Percentiles rank a stretch among this genome's conserved stretches.
Conservation (phyloP, 2,888 invertebrate genomes). For the Andrena bucephala region DNA sequence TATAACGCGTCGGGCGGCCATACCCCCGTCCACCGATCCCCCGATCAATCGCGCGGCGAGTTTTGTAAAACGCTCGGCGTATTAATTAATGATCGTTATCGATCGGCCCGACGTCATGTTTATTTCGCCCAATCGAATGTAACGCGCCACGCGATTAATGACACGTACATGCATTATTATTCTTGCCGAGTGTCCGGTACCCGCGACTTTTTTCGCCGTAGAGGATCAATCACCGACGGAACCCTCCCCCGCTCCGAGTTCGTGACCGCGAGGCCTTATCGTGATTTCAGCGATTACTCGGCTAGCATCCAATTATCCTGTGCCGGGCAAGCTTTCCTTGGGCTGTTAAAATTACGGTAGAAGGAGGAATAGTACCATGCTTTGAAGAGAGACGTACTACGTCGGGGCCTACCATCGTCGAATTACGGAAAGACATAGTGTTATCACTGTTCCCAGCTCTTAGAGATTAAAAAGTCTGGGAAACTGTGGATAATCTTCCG, state of each 20-base stretch:
- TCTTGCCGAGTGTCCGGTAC: background rate
- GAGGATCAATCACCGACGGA: background rate
- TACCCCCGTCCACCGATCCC: background rate
- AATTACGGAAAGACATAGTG: no score
- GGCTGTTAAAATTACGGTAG: background rate
- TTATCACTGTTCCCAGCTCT: no score
- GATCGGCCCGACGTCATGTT: conserved; percentile 9
- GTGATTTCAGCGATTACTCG: background rate
- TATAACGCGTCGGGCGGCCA: conserved; percentile 22
- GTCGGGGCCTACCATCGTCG: no score
- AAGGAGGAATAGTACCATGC: no score
- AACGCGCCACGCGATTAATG: conserved; percentile 28
- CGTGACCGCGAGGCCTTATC: conserved; percentile 4
- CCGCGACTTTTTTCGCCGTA: background rate
- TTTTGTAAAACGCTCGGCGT: conserved; percentile 34
- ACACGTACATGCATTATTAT: conserved; percentile 4
- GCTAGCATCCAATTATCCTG: conserved; percentile 7
- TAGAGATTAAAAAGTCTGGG: no score
- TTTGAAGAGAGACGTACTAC: no score
- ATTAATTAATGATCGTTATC: conserved; percentile 50
- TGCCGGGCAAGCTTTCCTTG: background rate
- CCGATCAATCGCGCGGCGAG: conserved; percentile 17
- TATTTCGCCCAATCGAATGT: conserved; percentile 7
- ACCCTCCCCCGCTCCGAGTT: background rate
- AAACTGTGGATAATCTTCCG: background rate